These are phyloP conservation scores for Parauchenoglanis punctatus DNA, from an alignment of 2,797 vertebrate species.

Conservation along the genomic window DNA sequence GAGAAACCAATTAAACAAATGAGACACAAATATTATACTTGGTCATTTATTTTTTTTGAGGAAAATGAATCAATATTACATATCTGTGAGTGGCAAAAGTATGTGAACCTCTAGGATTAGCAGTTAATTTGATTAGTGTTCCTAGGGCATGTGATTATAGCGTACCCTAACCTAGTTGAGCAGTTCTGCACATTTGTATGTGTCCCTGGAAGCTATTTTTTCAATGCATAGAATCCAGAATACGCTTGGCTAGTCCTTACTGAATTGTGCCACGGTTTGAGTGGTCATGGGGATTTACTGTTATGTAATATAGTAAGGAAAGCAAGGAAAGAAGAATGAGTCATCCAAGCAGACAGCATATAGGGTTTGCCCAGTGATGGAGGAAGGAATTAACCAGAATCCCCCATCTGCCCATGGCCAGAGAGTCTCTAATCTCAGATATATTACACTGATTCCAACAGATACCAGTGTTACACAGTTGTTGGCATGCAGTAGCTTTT, in stretches of 20 bases:
- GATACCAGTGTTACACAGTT: slow-evolving; percentile 31
- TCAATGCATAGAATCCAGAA: background rate
- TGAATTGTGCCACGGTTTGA: slow-evolving; percentile 54
- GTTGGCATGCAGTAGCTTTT: slow-evolving; percentile 15
- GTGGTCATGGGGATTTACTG: slow-evolving; percentile 53
- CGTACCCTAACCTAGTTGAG: background rate
- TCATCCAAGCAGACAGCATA: slow-evolving; percentile 36
- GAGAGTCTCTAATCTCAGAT: slow-evolving; percentile 21
- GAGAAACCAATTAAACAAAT: too few relatives aligned
- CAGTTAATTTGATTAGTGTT: too few relatives aligned
- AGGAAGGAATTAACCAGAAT: slow-evolving; percentile 33
- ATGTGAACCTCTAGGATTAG: too few relatives aligned
- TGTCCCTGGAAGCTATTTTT: background rate
- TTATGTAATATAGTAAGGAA: slow-evolving; percentile 62
- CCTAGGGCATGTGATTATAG: background rate
- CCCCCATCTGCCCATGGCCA: slow-evolving; percentile 9
- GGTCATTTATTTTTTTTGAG: too few relatives aligned
- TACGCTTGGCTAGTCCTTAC: slow-evolving; percentile 30
- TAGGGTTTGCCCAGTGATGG: slow-evolving; percentile 41
- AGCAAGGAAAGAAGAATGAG: slow-evolving; percentile 57
- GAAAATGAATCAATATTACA: too few relatives aligned
- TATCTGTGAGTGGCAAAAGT: too few relatives aligned
- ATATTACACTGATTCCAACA: slow-evolving; percentile 12
- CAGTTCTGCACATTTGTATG: slow-evolving; percentile 11
- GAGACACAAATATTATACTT: too few relatives aligned